Evolutionary conservation across 1,140 invertebrate species (phyloP), one percentile per base, ranked within the genome.

Genomic region (Heliconius congener): DNA sequence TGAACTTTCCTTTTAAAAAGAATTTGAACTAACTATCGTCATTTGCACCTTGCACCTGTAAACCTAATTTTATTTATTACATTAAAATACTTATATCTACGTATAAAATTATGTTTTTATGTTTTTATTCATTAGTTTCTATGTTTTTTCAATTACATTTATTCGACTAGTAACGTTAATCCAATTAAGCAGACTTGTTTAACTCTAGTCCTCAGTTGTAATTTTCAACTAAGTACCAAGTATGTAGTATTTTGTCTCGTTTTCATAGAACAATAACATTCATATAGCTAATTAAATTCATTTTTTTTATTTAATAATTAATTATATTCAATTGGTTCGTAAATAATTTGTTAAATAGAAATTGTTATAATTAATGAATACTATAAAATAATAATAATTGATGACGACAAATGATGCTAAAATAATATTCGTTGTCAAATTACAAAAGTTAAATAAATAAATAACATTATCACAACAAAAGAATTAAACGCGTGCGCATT

Each of bases 101-200:
- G 5, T 19, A 52, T 18, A 52, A 19, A 52, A 52, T 9, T 34
- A 34, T 34, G 34, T 34, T 46, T 13, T 46, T 46, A 13, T 0
- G 50, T 52, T 5, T 18, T 19, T 6, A 52, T 52, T 18, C 18
- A 5, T 16, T 52, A 1, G 16, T 52, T 52, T 19, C 50, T 52
- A 4, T 19, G 1, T 1, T 52, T 52, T 52, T 52, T 52, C 6
- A 6, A 52, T 19, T 77, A 77, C 76, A 37, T 30, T 39, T 19
- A 19, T 27, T 23, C 23, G 60, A 30, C 27, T 23, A 30, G 71
- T 72, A 77, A 57, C 50, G 70, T 78, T 73, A 77, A 73, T 78
- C 71, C 34, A 78, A 78, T 60, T 78, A 73, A n/a, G 18, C 71
- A 39, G 71, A 73, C 52, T 30, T 60, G 34, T 42, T 78, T 73